Evolutionary conservation across 2,888 invertebrate species (phyloP).

Genomic region (Noctua comes): DNA sequence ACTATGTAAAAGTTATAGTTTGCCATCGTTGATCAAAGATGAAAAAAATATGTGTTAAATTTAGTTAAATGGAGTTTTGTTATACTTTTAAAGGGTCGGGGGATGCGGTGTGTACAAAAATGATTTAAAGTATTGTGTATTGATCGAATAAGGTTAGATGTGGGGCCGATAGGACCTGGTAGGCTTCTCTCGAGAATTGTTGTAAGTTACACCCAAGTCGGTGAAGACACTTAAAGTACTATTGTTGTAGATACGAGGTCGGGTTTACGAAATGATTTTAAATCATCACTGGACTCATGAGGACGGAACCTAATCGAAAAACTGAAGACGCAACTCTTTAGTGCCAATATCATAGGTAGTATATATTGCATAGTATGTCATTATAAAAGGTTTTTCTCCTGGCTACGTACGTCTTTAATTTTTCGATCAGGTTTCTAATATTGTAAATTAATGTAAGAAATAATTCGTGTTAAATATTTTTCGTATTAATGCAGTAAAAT

Average conservation of each 20-base stretch:
- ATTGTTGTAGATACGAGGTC: constrained; percentile 83
- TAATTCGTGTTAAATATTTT: constrained; percentile 60
- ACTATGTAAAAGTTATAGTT: constrained; percentile 87
- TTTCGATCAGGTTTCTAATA: constrained; percentile 40
- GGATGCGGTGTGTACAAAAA: constrained; percentile 85
- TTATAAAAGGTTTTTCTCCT: constrained; percentile 54
- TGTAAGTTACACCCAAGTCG: constrained; percentile 85
- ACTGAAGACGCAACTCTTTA: constrained; percentile 42
- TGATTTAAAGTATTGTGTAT: constrained; percentile 89
- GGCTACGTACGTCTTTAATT: constrained; percentile 51
- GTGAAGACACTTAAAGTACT: constrained; percentile 89
- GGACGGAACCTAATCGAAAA: constrained; percentile 35
- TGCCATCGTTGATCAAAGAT: constrained; percentile 90
- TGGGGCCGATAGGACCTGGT: constrained; percentile 77
- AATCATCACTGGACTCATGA: constrained; percentile 73
- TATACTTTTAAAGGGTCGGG: constrained; percentile 84
- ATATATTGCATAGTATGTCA: constrained; percentile 63
- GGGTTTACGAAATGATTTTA: constrained; percentile 67
- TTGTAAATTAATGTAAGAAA: constrained; percentile 59
- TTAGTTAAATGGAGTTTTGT: constrained; percentile 88
- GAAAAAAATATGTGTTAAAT: constrained; percentile 85
- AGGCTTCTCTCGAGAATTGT: constrained; percentile 86
- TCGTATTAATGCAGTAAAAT: constrained; percentile 64
- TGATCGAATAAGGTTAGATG: constrained; percentile 84
- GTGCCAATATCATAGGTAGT: constrained; percentile 61